Base-by-base conservation (phyloP, 2,113 vertebrate species). In the Peromyscus polionotus region DNA sequence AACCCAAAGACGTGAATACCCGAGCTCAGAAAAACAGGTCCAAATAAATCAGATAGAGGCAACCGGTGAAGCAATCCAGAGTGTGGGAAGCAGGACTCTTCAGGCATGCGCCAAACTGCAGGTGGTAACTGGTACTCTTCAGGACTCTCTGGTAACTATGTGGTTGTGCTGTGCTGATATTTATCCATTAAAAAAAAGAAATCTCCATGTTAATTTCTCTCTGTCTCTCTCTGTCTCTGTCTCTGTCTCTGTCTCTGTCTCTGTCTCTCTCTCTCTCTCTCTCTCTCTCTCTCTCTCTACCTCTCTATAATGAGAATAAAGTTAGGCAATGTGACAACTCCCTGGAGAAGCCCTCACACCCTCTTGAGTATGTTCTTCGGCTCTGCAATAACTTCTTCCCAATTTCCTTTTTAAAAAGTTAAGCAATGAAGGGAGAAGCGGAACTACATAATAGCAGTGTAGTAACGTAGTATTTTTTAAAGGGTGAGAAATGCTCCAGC, bases 391-490 rank as follows among this genome's bases (percentile, higher is more conserved):
- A 51, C 17, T 85, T 65, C 63, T 68, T 68, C 19, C 85, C 31
- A 28, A 16, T 87, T 86, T 67, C 28, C 28, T 70, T 87, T 48
- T 54, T 54, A 8, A 88, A 70, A n/a, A 84, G n/a, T 85, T 80
- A 75, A 67, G 48, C 89, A 72, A 86, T n/a, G 45, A 94, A 54
- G 79, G 36, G 45, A 80, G 93, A 84, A 90, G 67, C 11, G 28
- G 42, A 88, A 67, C 10, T 72, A 81, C 9, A 70, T 70, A 39
- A 72, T 88, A 75, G 79, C 57, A 68, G 33, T 45, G 7, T 26
- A 22, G 59, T 65, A 2, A 88, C 20, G 4, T 57, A 28, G 20
- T 54, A 5, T 73, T n/a, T 67, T 31, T 88, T 88, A 72, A 88
- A 72, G 31, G 26, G 10, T 48, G 33, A 83, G 79, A 92, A 96